Percentiles rank a stretch among this genome's conserved stretches.
Conservation (phyloP, 2,113 vertebrate species). For the Stercorarius parasiticus region DNA sequence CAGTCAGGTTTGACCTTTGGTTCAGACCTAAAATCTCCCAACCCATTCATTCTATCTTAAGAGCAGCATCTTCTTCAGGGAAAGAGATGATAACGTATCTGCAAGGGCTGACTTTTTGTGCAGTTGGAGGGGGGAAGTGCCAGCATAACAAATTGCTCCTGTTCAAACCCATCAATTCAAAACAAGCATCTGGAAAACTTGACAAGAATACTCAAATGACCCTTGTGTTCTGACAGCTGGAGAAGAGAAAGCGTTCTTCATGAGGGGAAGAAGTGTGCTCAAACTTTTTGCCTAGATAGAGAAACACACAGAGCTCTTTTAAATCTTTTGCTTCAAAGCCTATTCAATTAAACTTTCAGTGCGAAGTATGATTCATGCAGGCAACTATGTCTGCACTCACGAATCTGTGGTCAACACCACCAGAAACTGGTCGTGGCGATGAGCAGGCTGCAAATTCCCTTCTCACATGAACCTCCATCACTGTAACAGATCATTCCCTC, state of each 20-base stretch:
- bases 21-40: conserved; percentile 43
- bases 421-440: not conserved
- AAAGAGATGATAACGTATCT: conserved; percentile 57
- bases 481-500: not conserved
- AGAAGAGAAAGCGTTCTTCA: conserved; percentile 18
- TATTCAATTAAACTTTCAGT: not conserved
- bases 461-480: not conserved
- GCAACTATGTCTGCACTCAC: not conserved
- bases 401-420: not conserved
- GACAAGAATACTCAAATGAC: conserved; percentile 62
- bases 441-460: not conserved
- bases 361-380: not conserved
- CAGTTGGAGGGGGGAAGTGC: conserved; percentile 23
- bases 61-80: not conserved
- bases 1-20: conserved; percentile 54
- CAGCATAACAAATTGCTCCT: conserved; percentile 65
- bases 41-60: conserved; percentile 22
- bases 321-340: conserved; percentile 4
- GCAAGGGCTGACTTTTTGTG: conserved; percentile 38
- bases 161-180: conserved; percentile 67
- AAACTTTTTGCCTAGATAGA: not conserved
- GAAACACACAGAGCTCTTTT: not conserved
- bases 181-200: conserved; percentile 71
- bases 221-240: conserved; percentile 34
- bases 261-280: not conserved